Evolutionary conservation across 2,113 vertebrate species (phyloP).

Genomic region (Dascyllus trimaculatus): DNA sequence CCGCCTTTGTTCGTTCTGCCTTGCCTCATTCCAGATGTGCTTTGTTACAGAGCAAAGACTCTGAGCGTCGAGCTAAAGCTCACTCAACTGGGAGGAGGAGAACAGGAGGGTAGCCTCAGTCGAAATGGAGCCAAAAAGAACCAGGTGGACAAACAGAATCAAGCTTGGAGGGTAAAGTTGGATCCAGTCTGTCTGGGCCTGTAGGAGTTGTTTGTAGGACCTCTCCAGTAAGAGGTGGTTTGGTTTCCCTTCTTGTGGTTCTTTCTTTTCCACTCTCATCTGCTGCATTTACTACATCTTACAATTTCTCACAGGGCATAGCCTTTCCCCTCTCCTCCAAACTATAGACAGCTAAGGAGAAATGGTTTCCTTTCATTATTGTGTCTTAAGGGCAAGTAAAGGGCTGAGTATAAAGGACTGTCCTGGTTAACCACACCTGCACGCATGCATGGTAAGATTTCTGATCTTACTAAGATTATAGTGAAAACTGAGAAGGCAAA

Average conservation of each 20-base stretch:
- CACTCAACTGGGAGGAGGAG: constrained; percentile 35
- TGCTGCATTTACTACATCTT: constrained; percentile 58
- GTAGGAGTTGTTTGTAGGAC: constrained; percentile 67
- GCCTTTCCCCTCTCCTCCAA: constrained; percentile 41
- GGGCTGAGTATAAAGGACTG: constrained; percentile 48
- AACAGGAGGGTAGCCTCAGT: constrained; percentile 23
- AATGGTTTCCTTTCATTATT: constrained; percentile 63
- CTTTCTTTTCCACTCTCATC: constrained; percentile 36
- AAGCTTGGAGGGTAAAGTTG: constrained; percentile 40
- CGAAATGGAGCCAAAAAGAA: constrained; percentile 57
- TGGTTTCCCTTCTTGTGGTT: constrained; percentile 71
- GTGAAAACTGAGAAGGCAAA: constrained; percentile 23
- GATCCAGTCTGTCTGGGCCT: constrained; percentile 64
- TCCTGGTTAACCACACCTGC: constrained; percentile 66
- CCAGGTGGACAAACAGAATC: constrained; percentile 79
- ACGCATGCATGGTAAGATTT: constrained; percentile 21
- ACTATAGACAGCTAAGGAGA: constrained; percentile 39
- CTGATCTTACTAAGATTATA: constrained; percentile 6
- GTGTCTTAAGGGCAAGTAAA: constrained; percentile 59
- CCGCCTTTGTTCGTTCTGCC: constrained; percentile 39
- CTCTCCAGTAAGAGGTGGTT: constrained; percentile 52
- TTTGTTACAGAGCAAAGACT: constrained; percentile 35
- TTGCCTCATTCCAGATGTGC: constrained; percentile 75
- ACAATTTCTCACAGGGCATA: constrained; percentile 34
- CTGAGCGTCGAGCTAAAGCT: constrained; percentile 26